Percentiles rank a stretch among this genome's conserved stretches.
Evolutionary conservation across 2,888 invertebrate species (phyloP).

Genomic region (Chymomyza caudatula): DNA sequence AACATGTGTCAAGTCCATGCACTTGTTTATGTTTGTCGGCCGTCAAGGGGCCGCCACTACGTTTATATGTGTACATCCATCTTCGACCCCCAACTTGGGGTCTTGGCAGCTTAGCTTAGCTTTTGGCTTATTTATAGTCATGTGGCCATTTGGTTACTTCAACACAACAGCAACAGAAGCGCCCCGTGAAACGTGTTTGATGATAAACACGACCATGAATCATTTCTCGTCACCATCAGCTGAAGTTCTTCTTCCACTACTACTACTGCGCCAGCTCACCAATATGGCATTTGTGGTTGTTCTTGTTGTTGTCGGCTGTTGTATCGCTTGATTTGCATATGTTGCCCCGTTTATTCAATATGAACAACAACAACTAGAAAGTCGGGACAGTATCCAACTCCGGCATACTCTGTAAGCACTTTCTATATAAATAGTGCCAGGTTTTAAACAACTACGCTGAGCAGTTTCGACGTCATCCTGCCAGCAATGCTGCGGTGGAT

Average conservation of each 20-base stretch:
- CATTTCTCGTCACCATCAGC: constrained; percentile 47
- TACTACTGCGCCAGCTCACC: neutral
- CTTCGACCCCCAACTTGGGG: neutral
- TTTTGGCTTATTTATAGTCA: constrained; percentile 52
- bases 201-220: constrained; percentile 71
- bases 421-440: no score
- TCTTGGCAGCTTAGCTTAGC: constrained; percentile 21
- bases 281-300: neutral
- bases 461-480: no score
- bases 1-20: constrained; percentile 70
- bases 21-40: constrained; percentile 53
- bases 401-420: no score
- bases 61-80: neutral
- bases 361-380: neutral
- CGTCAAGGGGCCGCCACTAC: constrained; percentile 20
- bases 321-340: constrained; percentile 64
- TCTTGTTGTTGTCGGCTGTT: constrained; percentile 16
- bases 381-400: no score
- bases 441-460: no score
- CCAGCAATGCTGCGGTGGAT: no score
- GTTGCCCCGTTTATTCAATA: neutral
- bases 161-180: constrained; percentile 38
- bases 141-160: constrained; percentile 57
- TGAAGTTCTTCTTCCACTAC: neutral
- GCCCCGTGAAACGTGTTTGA: constrained; percentile 65